Evolutionary conservation across 2,113 vertebrate genomes (phyloP), one percentile per base, ranked within the genome.

Genomic region (Microcebus lehilahytsara): DNA sequence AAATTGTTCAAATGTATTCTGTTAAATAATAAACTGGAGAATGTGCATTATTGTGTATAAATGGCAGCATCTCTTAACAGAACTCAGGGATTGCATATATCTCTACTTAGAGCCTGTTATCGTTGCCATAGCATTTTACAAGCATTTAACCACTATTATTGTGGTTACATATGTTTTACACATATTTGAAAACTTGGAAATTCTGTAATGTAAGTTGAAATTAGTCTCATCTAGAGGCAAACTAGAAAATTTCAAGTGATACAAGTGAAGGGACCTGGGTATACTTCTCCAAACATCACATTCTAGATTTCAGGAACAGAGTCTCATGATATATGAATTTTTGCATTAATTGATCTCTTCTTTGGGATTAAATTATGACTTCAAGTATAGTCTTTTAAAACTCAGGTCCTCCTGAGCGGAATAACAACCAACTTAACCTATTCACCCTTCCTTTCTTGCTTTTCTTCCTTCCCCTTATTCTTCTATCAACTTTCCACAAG

Each of bases 31-130:
- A 69, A 93, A 90, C 0, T 40, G 40, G 2, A n/a, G 3, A 53
- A 25, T 71, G 32, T 25, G 6, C 10, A n/a, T 49, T 64, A 14
- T 11, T 25, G 1, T 93, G 58, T 96, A 56, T 78, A 87, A 93
- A 87, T n/a, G 81, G n/a, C 84, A 37, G 92, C 97, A 93, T 88
- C 96, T 97, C 1, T 49, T 92, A 96, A 42, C 40, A 12, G 4
- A 23, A 20, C 0, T 32, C 1, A 27, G 64, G 9, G 97, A 97
- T 79, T 96, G 51, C 91, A 77, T 81, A 22, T 12, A 27, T 77
- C 20, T 60, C 51, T 42, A 16, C 46, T 46, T 12, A 0, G 2
- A 72, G 17, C 8, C 42, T 69, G 10, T 83, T 60, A 23, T 78
- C 58, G 2, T 94, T 72, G 6, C 91, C 56, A 30, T 5, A 22